Evolutionary conservation across 1,140 invertebrate species (phyloP).

Genomic region (Drosophila chauvacae): DNA sequence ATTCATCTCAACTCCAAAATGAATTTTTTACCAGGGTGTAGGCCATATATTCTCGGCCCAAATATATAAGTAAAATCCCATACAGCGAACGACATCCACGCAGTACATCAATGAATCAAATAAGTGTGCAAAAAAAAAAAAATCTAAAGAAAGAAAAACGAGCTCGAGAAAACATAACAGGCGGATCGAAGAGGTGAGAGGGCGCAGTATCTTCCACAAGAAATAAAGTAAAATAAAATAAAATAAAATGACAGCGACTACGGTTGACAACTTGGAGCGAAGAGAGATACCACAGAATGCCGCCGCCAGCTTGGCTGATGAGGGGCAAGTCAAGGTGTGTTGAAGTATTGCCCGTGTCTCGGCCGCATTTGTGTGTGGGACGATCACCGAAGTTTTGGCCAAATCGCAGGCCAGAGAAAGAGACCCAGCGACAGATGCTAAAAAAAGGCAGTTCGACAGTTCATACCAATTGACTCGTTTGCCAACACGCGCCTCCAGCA

Average conservation of each 20-base stretch:
- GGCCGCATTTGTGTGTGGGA: slow-evolving; percentile 66
- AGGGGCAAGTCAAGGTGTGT: slow-evolving; percentile 63
- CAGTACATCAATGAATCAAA: slow-evolving; percentile 80
- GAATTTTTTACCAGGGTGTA: slow-evolving; percentile 17
- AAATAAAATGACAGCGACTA: slow-evolving; percentile 27
- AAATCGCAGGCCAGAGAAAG: slow-evolving; percentile 48
- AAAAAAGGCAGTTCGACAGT: slow-evolving; percentile 63
- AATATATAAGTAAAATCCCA: slow-evolving; percentile 8
- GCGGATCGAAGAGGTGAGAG: slow-evolving; percentile 63
- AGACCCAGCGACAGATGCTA: slow-evolving; percentile 20
- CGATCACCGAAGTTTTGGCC: slow-evolving; percentile 60
- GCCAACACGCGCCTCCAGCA: slow-evolving; percentile 66
- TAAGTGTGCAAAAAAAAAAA: slow-evolving; percentile 36
- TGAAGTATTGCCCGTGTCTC: slow-evolving; percentile 38
- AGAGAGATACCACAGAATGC: slow-evolving; percentile 40
- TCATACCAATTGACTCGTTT: slow-evolving; percentile 73
- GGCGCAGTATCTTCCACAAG: slow-evolving; percentile 63
- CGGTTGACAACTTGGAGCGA: slow-evolving; percentile 61
- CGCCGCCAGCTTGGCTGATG: slow-evolving; percentile 32
- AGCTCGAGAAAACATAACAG: slow-evolving; percentile 12
- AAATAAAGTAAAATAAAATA: slow-evolving; percentile 15
- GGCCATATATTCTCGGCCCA: slow-evolving; percentile 19
- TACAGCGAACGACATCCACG: slow-evolving; percentile 63
- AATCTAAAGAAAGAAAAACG: slow-evolving; percentile 26
- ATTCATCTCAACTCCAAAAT: slow-evolving; percentile 9